These are phyloP conservation scores for Caenorhabditis macrosperma DNA, from an alignment of 2,888 invertebrate species.

Conservation along the genomic window DNA sequence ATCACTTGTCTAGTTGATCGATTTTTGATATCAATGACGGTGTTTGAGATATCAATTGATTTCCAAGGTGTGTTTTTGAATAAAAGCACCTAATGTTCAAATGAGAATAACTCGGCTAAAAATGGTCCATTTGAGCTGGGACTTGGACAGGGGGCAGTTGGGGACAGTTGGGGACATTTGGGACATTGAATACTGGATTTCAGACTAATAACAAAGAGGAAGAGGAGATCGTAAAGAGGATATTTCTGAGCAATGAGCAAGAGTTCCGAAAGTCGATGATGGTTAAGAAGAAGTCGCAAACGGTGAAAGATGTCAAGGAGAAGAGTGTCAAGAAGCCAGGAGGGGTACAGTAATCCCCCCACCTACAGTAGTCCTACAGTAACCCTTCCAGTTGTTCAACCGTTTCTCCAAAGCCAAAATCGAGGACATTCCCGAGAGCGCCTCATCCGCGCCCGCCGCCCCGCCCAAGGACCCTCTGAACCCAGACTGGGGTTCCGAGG, in stretches of 20 bases:
- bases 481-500: conserved; percentile 35
- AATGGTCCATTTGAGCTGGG: too few species aligned
- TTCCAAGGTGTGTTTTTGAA: too few species aligned
- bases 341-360: too few species aligned
- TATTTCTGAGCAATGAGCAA: conserved; percentile 27
- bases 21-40: too few species aligned
- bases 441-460: neutral
- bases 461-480: conserved; percentile 22
- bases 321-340: conserved; percentile 20
- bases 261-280: conserved; percentile 35
- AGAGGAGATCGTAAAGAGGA: conserved; percentile 23
- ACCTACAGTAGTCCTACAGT: neutral
- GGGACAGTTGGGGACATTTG: too few species aligned
- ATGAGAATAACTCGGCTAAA: too few species aligned
- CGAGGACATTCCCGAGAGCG: conserved; percentile 22
- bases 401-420: conserved; percentile 28
- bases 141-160: too few species aligned
- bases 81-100: too few species aligned
- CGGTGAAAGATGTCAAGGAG: conserved; percentile 35
- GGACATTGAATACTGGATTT: too few species aligned
- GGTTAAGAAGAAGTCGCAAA: conserved; percentile 32
- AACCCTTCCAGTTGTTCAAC: neutral
- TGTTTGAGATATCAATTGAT: too few species aligned
- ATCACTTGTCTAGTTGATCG: too few species aligned
- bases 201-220: conserved; percentile 27